Base-by-base conservation (phyloP, 2,797 vertebrate genomes). In the Serranus cabrilla region DNA sequence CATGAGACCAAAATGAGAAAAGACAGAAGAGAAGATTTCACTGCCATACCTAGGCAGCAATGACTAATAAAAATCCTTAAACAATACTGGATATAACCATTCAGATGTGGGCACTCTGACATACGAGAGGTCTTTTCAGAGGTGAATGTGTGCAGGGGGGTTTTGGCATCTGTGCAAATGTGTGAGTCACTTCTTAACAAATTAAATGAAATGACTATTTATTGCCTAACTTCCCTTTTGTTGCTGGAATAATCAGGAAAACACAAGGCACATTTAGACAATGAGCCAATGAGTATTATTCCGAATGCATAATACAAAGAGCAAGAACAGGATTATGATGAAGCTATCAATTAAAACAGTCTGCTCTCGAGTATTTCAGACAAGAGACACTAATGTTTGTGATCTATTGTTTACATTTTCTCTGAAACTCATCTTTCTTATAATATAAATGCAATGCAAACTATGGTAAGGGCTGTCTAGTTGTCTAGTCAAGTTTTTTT, bases 281-380 rank as follows among this genome's bases (percentile, higher is more conserved):
- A n/a, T 46, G 21, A 50, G 52, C 2, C 31, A 57, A 20, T 21
- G 13, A 40, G 40, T 73, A 49, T 67, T 70, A 52, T 69, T 67
- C 42, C 5, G 46, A 50, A 47, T 76, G 43, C 21, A 52, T 47
- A 50, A 66, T 21, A 61, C 27, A 57, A 42, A 47, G 10, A 75
- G 25, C 45, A 54, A 65, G 47, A 75, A 45, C 18, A 47, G 40
- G 57, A 80, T 71, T 74, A 71, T 54, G 43, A 76, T 64, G n/a
- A 71, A 67, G 56, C 66, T 27, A 73, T 83, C 43, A 51, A 20
- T 66, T 60, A 65, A 70, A 81, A 70, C 8, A 23, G 45, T 21
- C 2, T 60, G 13, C 18, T 50, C 47, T 50, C 2, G 21, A 63
- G 43, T 58, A 65, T 69, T 59, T 66, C 25, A 74, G 58, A 77